Conservation (phyloP, 2,888 invertebrate species). For the Diplolepis rosae region DNA sequence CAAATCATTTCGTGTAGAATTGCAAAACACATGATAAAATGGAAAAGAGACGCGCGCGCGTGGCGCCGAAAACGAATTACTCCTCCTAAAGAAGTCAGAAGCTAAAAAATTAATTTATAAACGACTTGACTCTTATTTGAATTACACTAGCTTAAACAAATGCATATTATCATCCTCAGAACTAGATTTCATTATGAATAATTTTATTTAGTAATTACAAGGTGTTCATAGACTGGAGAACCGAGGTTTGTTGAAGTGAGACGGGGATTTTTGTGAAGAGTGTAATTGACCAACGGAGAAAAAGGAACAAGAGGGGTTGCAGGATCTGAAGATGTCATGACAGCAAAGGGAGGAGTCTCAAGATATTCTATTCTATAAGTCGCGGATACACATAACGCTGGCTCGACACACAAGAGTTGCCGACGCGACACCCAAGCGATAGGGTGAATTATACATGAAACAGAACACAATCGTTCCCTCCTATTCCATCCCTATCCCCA, state of each 20-base stretch:
- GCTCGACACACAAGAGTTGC: constrained; percentile 58
- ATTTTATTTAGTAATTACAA: too few species aligned
- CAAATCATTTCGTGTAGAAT: too few species aligned
- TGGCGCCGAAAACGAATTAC: too few species aligned
- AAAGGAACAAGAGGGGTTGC: constrained; percentile 15
- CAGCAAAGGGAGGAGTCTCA: constrained; percentile 49
- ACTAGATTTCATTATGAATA: too few species aligned
- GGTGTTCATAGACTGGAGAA: neutral
- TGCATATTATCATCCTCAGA: too few species aligned
- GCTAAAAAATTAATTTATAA: too few species aligned
- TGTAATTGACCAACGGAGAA: constrained; percentile 52
- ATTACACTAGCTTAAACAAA: too few species aligned
- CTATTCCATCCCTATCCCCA: constrained; percentile 39
- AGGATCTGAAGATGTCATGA: constrained; percentile 51
- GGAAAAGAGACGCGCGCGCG: too few species aligned
- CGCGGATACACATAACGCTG: constrained; percentile 55
- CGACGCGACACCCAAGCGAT: constrained; percentile 65
- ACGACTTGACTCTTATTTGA: too few species aligned
- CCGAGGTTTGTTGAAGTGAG: constrained; percentile 35
- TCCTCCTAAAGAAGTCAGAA: too few species aligned
- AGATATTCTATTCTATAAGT: constrained; percentile 49
- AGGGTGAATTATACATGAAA: constrained; percentile 67
- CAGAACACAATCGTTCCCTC: constrained; percentile 67
- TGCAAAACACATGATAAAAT: too few species aligned
- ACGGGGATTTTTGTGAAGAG: neutral